phyloP scores from a whole-genome alignment of 2,113 vertebrate species.

The Catharus bicknelli region DNA sequence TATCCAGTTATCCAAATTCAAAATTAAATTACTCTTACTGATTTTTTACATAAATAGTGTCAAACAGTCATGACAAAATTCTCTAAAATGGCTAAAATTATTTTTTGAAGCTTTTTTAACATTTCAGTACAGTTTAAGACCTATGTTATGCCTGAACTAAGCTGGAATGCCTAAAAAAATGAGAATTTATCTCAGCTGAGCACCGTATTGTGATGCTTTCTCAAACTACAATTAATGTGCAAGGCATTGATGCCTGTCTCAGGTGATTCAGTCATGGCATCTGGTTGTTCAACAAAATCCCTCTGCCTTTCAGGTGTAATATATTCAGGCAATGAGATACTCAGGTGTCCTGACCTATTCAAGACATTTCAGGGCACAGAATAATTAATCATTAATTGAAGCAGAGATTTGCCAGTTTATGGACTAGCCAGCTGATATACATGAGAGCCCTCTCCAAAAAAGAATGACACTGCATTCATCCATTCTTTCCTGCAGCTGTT shows the following conservation, averaged over 20 bases:
- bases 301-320: not conserved
- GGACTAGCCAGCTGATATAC: not conserved
- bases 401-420: not conserved
- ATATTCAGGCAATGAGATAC: not conserved
- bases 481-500: not conserved
- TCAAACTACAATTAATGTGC: not conserved
- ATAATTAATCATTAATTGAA: not conserved
- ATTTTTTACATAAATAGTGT: not conserved
- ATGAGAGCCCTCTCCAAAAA: not conserved
- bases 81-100: not conserved
- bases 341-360: not conserved
- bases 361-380: not conserved
- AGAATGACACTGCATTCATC: rapidly evolving
- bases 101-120: not conserved
- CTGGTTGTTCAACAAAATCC: not conserved
- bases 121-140: not conserved
- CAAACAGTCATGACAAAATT: not conserved
- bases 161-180: not conserved
- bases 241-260: not conserved
- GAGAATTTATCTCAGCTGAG: not conserved
- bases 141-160: not conserved
- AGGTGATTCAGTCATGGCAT: not conserved
- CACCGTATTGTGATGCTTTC: not conserved
- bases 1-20: not conserved
- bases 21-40: not conserved